A percentile compares a stretch with the other conserved stretches of the same genome.
Conservation (phyloP, 2,113 vertebrate species). For the Rhabdomys dilectus region DNA sequence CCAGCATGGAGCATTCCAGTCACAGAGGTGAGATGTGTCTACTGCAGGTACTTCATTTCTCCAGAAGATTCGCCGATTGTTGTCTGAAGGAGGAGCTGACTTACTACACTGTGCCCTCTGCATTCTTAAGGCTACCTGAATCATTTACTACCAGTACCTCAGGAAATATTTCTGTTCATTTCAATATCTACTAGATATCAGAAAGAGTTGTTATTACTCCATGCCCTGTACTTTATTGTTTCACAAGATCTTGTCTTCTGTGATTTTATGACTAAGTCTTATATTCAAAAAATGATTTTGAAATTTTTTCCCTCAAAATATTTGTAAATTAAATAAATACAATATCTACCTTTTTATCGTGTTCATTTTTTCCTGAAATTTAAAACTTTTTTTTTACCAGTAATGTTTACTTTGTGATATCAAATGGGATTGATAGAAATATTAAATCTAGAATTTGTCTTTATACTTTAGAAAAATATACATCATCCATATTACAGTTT, state of each 20-base stretch:
- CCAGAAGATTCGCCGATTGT: not conserved
- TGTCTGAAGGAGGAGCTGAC: constrained; percentile 56
- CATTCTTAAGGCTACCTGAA: constrained; percentile 27
- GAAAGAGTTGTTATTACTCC: not conserved
- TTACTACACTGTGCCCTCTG: not conserved
- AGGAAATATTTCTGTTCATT: constrained; percentile 13
- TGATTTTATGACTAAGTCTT: constrained; percentile 36
- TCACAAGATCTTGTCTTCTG: not conserved
- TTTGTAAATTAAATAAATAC: constrained; percentile 34
- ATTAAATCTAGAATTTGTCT: constrained; percentile 42
- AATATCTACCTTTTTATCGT: not conserved
- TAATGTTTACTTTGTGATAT: constrained; percentile 55
- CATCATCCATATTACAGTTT: constrained; percentile 39
- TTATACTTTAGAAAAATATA: constrained; percentile 22
- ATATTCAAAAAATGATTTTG: constrained; percentile 7
- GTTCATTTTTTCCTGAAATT: constrained; percentile 30
- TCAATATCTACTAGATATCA: not conserved
- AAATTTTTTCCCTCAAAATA: not conserved
- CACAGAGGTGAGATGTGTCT: not conserved
- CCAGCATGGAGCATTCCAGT: not conserved
- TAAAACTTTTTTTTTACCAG: not conserved
- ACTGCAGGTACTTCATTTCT: constrained; percentile 13
- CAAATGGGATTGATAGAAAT: constrained; percentile 25
- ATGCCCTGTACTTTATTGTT: constrained; percentile 25
- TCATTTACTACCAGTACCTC: not conserved